Conservation (phyloP, 2,113 vertebrate genomes). For the Equus przewalskii region DNA sequence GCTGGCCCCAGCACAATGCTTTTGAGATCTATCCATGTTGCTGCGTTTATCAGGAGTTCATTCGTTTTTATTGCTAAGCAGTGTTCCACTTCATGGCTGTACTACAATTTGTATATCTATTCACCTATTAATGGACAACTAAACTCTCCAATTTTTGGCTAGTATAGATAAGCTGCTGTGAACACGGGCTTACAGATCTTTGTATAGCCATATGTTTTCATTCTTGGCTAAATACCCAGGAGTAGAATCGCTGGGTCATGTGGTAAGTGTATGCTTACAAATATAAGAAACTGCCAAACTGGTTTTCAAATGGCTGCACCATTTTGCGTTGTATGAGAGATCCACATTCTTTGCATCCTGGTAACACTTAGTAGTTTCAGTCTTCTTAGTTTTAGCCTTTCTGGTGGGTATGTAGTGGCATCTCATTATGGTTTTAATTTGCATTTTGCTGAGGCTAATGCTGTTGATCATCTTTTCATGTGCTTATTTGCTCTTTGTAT, state of each 20-base stretch:
- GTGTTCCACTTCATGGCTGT: background rate
- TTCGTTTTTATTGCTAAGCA: background rate
- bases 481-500: background rate
- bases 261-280: background rate
- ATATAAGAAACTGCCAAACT: background rate
- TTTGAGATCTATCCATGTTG: background rate
- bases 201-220: background rate
- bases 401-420: no score
- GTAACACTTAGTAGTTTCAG: no score
- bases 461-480: background rate
- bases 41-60: background rate
- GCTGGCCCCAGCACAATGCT: background rate
- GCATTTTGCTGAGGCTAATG: background rate
- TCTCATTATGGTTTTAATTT: background rate
- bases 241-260: background rate
- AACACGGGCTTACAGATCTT: background rate
- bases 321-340: background rate
- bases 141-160: background rate
- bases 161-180: background rate
- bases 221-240: background rate
- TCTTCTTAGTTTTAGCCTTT: no score
- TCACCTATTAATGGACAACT: background rate
- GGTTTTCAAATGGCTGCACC: background rate
- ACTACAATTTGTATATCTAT: background rate
- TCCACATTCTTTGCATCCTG: background rate